Evolutionary conservation across 2,888 invertebrate genomes (phyloP).

Genomic region (Nomada lathburiana): DNA sequence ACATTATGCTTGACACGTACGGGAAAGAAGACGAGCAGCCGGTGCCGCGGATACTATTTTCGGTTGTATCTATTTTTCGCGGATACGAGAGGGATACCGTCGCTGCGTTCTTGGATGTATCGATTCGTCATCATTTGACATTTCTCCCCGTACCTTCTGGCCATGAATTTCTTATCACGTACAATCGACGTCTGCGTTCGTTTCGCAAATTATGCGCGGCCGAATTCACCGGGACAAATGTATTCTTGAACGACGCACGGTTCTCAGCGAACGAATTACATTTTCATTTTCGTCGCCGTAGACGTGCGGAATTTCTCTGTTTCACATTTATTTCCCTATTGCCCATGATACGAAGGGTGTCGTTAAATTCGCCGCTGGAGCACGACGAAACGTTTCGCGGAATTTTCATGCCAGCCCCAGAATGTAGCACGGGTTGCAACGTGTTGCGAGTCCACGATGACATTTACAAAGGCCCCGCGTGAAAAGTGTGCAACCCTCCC

Average conservation of each 20-base stretch:
- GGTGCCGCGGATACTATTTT: constrained; percentile 41
- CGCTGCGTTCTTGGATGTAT: constrained; percentile 59
- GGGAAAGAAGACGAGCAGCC: not conserved
- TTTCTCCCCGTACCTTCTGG: constrained; percentile 50
- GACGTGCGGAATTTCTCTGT: not conserved
- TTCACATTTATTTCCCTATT: not conserved
- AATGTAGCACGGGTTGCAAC: too few species aligned
- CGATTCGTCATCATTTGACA: constrained; percentile 64
- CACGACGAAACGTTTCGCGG: too few species aligned
- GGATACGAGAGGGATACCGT: constrained; percentile 6
- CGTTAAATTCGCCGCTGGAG: too few species aligned
- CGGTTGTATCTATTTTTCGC: constrained; percentile 46
- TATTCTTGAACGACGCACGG: not conserved
- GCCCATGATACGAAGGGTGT: not conserved
- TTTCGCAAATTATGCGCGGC: constrained; percentile 37
- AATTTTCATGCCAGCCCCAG: too few species aligned
- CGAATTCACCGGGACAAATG: constrained; percentile 32
- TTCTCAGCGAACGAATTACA: not conserved
- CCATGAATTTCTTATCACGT: constrained; percentile 70
- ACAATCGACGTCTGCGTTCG: constrained; percentile 58
- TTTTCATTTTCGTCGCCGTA: not conserved
- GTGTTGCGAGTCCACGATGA: too few species aligned
- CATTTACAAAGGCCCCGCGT: too few species aligned
- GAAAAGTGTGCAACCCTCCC: not conserved
- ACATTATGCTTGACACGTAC: not conserved